Evolutionary conservation across 1,140 invertebrate genomes (phyloP).

Genomic region (Rhagoletis pomonella): DNA sequence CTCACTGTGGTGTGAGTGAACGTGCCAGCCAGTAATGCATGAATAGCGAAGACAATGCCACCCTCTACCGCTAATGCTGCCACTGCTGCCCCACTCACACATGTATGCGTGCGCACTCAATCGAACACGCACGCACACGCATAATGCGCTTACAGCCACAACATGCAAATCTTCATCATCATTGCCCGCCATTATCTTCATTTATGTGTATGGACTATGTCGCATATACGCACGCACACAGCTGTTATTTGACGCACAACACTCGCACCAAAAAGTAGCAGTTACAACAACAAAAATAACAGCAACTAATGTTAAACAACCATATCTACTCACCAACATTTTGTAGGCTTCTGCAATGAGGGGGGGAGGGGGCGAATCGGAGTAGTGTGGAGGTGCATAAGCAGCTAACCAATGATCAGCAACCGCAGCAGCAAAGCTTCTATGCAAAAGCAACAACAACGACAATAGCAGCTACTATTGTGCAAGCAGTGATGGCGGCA

Average conservation of each 20-base stretch:
- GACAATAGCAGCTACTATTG: neutral
- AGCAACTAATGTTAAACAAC: too few species aligned
- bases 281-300: slow-evolving; percentile 1
- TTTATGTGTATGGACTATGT: slow-evolving; percentile 11
- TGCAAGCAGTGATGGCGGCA: neutral
- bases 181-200: slow-evolving; percentile 2
- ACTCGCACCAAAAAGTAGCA: neutral
- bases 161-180: slow-evolving; percentile 44
- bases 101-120: neutral
- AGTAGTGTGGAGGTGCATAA: neutral
- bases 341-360: too few species aligned
- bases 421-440: slow-evolving; percentile 21
- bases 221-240: too few species aligned
- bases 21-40: neutral
- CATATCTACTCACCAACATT: too few species aligned
- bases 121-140: neutral
- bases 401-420: neutral
- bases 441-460: neutral
- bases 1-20: neutral
- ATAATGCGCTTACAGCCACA: slow-evolving; percentile 31
- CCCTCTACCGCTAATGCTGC: neutral
- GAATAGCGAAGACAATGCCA: neutral
- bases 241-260: neutral
- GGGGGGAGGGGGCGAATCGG: too few species aligned
- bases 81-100: neutral